Evolutionary conservation across 2,797 vertebrate genomes (phyloP).

Genomic region (Cryptoblepharus egeriae): DNA sequence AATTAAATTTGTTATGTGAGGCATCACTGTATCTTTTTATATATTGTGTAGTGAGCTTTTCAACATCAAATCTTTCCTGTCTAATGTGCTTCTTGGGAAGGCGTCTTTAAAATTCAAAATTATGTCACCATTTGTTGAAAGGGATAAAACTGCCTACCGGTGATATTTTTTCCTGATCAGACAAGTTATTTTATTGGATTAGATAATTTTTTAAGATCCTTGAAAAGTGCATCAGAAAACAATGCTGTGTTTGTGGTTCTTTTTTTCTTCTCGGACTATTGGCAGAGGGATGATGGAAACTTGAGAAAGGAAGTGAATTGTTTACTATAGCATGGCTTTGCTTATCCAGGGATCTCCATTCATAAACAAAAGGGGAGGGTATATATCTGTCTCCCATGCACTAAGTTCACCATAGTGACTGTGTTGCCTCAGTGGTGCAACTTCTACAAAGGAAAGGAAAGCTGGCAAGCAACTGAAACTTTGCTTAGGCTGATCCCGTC

Average conservation of each 20-base stretch:
- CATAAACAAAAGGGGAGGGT: background rate
- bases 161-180: slow-evolving; percentile 8
- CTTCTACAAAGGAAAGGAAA: background rate
- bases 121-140: slow-evolving; percentile 26
- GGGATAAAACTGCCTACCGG: slow-evolving; percentile 28
- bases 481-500: no score
- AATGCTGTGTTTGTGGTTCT: slow-evolving; percentile 17
- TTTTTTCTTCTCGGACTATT: background rate
- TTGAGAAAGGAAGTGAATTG: slow-evolving; percentile 22
- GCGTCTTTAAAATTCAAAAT: slow-evolving; percentile 34
- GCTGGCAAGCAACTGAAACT: background rate
- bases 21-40: no score
- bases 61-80: slow-evolving; percentile 52
- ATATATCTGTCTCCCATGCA: slow-evolving; percentile 2
- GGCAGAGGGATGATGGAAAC: background rate
- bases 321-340: background rate
- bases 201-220: background rate
- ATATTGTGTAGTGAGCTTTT: slow-evolving; percentile 51
- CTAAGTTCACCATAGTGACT: background rate
- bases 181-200: slow-evolving; percentile 39
- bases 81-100: slow-evolving; percentile 27
- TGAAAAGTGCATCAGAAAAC: slow-evolving; percentile 16
- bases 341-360: background rate
- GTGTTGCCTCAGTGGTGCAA: background rate
- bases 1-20: no score